Evolutionary conservation across 2,888 invertebrate genomes (phyloP).

Genomic region (Epinotia nisella): DNA sequence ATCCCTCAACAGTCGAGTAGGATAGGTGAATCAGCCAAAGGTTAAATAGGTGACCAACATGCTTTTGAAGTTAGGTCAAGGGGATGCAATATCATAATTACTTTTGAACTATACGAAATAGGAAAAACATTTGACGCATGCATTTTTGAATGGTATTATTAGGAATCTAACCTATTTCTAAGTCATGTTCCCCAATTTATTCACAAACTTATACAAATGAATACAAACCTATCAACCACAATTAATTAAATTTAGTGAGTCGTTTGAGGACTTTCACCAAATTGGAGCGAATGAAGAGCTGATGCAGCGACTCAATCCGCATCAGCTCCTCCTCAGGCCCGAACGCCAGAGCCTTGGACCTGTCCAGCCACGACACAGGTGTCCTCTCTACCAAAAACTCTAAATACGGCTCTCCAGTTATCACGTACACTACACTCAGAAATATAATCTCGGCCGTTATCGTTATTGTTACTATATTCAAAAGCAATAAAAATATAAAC

Average conservation of each 20-base stretch:
- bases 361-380: conserved; percentile 61
- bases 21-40: background rate
- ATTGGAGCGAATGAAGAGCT: conserved; percentile 57
- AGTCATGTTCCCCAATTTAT: background rate
- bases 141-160: background rate
- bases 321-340: conserved; percentile 62
- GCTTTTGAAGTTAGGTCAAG: background rate
- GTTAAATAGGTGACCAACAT: conserved; percentile 1
- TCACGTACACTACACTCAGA: conserved; percentile 54
- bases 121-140: background rate
- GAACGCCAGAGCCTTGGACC: conserved; percentile 56
- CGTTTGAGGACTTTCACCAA: conserved; percentile 26
- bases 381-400: conserved; percentile 60
- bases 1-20: background rate
- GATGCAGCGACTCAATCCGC: conserved; percentile 60
- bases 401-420: conserved; percentile 62
- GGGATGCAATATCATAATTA: background rate
- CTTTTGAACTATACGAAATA: background rate
- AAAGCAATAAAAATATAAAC: conserved; percentile 57
- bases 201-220: background rate
- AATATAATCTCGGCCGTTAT: conserved; percentile 62
- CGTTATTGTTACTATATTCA: conserved; percentile 59
- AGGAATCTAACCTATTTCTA: background rate
- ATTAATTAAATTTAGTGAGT: background rate
- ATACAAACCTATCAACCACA: conserved; percentile 32